phyloP scores from a whole-genome alignment of 2,113 vertebrate genomes.

The Oenanthe oenanthe region DNA sequence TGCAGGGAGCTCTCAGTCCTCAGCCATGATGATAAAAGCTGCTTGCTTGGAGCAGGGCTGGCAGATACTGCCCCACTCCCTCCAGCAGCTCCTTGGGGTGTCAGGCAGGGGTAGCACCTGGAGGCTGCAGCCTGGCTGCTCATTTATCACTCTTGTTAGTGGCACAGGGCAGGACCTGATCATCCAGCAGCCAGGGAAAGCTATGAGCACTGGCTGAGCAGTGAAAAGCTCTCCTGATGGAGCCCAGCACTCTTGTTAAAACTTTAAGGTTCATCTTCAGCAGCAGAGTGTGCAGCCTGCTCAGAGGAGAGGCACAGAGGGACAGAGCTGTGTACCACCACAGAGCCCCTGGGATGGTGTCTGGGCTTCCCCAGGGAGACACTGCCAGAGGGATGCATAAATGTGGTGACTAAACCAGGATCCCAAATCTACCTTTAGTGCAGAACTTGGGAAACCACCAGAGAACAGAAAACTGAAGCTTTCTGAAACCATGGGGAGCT shows the following conservation, averaged over 20 bases:
- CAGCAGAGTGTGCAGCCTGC: background rate
- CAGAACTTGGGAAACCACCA: background rate
- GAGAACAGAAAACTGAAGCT: background rate
- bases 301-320: accelerated
- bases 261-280: background rate
- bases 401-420: accelerated
- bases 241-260: conserved; percentile 2
- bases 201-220: background rate
- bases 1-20: background rate
- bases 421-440: background rate
- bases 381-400: background rate
- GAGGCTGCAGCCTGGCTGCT: background rate
- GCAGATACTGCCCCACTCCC: background rate
- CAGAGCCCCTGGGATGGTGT: background rate
- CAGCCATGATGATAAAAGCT: background rate
- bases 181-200: background rate
- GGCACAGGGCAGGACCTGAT: background rate
- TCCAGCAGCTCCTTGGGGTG: background rate
- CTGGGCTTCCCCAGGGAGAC: background rate
- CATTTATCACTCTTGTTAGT: background rate
- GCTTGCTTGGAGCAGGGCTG: background rate
- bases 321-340: accelerated
- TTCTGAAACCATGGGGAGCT: background rate
- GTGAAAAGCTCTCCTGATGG: conserved; percentile 16
- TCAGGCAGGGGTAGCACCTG: background rate